Percentiles rank a stretch among this genome's conserved stretches.
Evolutionary conservation across 2,113 vertebrate species (phyloP).

Genomic region (Pantherophis guttatus): DNA sequence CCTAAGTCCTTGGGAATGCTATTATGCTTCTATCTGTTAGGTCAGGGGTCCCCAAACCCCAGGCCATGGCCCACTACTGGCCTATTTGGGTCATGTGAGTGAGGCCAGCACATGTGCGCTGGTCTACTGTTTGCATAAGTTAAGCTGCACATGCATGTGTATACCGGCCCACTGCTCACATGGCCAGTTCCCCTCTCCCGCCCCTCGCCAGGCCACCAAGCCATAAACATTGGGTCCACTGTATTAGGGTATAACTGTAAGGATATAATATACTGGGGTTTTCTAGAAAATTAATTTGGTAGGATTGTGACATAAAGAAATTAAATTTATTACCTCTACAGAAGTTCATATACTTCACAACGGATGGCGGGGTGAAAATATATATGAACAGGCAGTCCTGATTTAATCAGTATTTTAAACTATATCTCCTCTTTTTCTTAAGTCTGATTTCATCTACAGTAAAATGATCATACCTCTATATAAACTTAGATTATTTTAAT

Average conservation of each 20-base stretch:
- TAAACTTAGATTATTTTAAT: neutral
- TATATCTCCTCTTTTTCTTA: neutral
- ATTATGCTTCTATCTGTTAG: neutral
- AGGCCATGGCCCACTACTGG: neutral
- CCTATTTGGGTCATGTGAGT: neutral
- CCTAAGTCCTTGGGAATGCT: neutral
- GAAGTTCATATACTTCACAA: neutral
- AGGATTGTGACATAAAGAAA: neutral
- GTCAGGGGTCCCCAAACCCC: neutral
- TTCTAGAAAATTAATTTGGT: neutral
- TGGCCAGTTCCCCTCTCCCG: neutral
- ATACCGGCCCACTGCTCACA: rapidly evolving
- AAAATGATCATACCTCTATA: neutral
- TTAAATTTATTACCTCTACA: neutral
- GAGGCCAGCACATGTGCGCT: neutral
- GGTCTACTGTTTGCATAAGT: neutral
- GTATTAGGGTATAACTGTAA: neutral
- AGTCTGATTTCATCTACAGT: neutral
- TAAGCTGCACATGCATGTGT: neutral
- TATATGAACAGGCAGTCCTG: neutral
- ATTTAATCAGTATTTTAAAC: neutral
- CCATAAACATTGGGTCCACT: neutral
- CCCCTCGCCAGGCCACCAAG: neutral
- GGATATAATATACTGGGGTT: neutral
- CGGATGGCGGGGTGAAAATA: no score